Conservation (phyloP, 2,113 vertebrate species). For the Felis chaus region DNA sequence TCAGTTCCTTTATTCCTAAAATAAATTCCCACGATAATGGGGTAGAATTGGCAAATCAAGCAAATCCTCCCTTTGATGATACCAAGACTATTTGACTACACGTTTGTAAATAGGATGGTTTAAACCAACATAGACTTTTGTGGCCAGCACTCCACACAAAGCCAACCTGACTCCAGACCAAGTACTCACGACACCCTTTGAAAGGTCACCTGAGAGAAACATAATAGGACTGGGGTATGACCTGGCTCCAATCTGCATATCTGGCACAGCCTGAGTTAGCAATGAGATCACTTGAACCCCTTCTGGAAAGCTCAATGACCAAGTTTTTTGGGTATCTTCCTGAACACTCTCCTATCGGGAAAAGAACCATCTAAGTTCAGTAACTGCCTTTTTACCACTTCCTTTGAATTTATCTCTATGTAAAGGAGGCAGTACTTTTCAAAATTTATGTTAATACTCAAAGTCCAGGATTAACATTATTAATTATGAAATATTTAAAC, state of each 20-base stretch:
- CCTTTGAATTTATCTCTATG: constrained; percentile 9
- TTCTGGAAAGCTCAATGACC: background rate
- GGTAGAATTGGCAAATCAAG: background rate
- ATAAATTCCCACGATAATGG: background rate
- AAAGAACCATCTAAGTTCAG: background rate
- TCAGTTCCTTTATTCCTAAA: constrained; percentile 33
- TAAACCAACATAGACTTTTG: background rate
- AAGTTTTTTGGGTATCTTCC: background rate
- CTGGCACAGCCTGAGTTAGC: background rate
- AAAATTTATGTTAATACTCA: background rate
- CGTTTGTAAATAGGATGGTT: background rate
- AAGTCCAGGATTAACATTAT: constrained; percentile 22
- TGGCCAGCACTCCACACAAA: background rate
- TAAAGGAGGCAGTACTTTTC: background rate
- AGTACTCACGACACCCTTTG: background rate
- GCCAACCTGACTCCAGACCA: background rate
- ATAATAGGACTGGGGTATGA: background rate
- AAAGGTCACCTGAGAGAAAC: constrained; percentile 41
- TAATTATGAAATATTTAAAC: constrained; percentile 32
- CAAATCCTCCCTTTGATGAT: constrained; percentile 27
- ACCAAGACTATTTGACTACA: background rate
- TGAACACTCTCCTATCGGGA: background rate
- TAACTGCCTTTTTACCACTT: background rate
- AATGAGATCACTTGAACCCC: background rate
- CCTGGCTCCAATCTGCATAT: background rate